Percentiles rank a stretch among this genome's conserved stretches.
These are phyloP conservation scores for Conus betulinus DNA, from an alignment of 1,140 invertebrate genomes.

Conservation along the genomic window DNA sequence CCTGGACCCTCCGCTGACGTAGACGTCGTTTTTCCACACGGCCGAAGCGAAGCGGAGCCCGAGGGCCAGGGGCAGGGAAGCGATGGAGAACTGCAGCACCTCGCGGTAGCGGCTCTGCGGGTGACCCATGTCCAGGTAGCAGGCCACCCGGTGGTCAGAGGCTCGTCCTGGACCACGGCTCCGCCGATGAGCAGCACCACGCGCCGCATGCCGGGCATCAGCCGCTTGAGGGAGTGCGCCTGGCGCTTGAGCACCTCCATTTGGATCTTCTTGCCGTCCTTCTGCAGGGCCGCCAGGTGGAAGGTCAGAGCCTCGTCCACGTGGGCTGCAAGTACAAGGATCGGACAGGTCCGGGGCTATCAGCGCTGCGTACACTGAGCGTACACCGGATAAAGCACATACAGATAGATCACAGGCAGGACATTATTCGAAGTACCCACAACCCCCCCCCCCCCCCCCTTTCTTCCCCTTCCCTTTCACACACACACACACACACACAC, in stretches of 20 bases:
- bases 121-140: slow-evolving; percentile 38
- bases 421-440: no score
- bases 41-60: slow-evolving; percentile 32
- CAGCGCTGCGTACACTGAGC: background rate
- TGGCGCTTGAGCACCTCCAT: slow-evolving; percentile 11
- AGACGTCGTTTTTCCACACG: slow-evolving; percentile 34
- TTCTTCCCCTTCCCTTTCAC: no score
- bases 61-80: slow-evolving; percentile 26
- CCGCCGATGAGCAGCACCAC: slow-evolving; percentile 39
- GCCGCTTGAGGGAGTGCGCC: slow-evolving; percentile 18
- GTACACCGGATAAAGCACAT: background rate
- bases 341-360: background rate
- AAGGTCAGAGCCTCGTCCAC: slow-evolving; percentile 29
- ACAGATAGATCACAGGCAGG: background rate
- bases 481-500: no score
- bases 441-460: no score
- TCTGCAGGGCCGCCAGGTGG: slow-evolving; percentile 29
- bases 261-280: slow-evolving; percentile 27
- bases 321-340: background rate
- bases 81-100: slow-evolving; percentile 37
- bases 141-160: slow-evolving; percentile 37
- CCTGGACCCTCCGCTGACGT: slow-evolving; percentile 51
- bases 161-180: slow-evolving; percentile 35
- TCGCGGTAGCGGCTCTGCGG: background rate
- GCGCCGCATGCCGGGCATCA: slow-evolving; percentile 24